Evolutionary conservation across 2,797 vertebrate genomes (phyloP).

Genomic region (Erethizon dorsatum): DNA sequence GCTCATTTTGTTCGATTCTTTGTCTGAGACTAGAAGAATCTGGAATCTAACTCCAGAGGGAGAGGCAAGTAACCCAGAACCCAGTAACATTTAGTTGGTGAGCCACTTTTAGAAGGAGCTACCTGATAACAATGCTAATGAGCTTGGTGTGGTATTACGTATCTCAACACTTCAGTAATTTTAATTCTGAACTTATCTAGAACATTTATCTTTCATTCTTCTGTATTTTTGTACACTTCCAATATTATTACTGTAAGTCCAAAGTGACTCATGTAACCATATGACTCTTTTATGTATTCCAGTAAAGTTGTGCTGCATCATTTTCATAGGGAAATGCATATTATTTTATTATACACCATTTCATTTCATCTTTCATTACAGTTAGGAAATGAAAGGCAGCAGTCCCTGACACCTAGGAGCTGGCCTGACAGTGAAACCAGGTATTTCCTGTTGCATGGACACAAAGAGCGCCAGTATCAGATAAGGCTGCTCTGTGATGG

Average conservation of each 20-base stretch:
- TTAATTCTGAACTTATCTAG: slow-evolving; percentile 16
- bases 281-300: neutral
- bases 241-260: slow-evolving; percentile 45
- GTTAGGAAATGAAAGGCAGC: neutral
- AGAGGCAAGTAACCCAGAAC: neutral
- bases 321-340: neutral
- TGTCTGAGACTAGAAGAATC: neutral
- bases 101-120: neutral
- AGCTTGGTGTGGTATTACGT: neutral
- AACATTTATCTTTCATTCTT: slow-evolving; percentile 38
- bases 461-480: neutral
- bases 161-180: slow-evolving; percentile 7
- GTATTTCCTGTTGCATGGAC: neutral
- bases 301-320: neutral
- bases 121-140: neutral
- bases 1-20: neutral
- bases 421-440: neutral
- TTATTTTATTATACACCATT: neutral
- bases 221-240: slow-evolving; percentile 16
- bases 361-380: slow-evolving; percentile 16
- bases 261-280: neutral
- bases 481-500: neutral
- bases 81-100: neutral
- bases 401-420: neutral
- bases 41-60: neutral